Base-by-base conservation (phyloP, 2,888 invertebrate species). In the Oegoconia quadripuncta region DNA sequence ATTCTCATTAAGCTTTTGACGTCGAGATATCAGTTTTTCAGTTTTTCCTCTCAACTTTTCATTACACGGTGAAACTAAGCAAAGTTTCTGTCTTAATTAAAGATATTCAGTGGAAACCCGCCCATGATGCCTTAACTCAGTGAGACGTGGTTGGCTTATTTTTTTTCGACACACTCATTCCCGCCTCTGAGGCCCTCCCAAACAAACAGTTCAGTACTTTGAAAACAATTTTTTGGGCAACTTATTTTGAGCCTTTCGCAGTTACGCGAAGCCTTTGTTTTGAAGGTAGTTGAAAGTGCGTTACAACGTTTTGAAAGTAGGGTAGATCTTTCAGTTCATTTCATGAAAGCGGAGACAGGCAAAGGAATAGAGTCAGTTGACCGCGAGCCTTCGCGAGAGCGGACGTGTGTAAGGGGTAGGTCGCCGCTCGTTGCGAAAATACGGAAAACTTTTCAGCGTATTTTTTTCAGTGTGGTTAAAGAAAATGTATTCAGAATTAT, bases 131-230 rank as follows among this genome's bases (percentile, higher is more conserved):
- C 74, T 80, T 79, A 78, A 79, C 74, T 84, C 79, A 83, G 69
- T 73, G 84, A 79, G 82, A 80, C 86, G 84, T 78, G 87, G 87
- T 87, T 87, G 87, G 87, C 74, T 86, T 87, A 84, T 82, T 86
- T 87, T 86, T 86, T 87, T 86, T 84, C 76, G 70, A 71, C 77
- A 74, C 74, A 78, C 76, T 86, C 86, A 86, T 86, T 87, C 86
- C 86, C 87, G 87, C 87, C 87, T 86, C 79, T 78, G 79, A 64
- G 84, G 72, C 83, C 86, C 86, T 84, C 86, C 87, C 87, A 87
- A 87, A 86, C 86, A 87, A 87, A 87, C 82, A 86, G 70, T 68
- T 59, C 64, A 78, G 76, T 69, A 80, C 78, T 82, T 82, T 74
- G 76, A 84, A 84, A 87, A 86, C 84, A 86, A 68, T 59, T 67